Percentiles rank a stretch among this genome's conserved stretches.
These are phyloP conservation scores for Sparidentex hasta DNA, from an alignment of 2,797 vertebrate genomes.

Conservation along the genomic window DNA sequence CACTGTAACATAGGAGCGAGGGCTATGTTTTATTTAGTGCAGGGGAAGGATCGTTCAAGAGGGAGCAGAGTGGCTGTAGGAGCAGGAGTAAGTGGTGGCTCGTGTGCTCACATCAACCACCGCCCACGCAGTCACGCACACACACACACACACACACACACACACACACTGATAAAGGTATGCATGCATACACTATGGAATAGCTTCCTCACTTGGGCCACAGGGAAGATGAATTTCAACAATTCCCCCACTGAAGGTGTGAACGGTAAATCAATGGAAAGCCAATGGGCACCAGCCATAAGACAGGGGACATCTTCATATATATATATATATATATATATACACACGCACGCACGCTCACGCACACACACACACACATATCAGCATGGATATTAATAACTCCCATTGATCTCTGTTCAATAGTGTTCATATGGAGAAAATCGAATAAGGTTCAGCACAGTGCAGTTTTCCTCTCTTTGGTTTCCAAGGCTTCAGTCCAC, in stretches of 20 bases:
- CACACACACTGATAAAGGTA: conserved; percentile 32
- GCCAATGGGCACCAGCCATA: conserved; percentile 32
- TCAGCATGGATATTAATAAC: conserved; percentile 64
- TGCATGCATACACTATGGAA: conserved; percentile 41
- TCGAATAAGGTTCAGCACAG: conserved; percentile 56
- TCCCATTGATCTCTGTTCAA: conserved; percentile 70
- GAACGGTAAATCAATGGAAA: conserved; percentile 74
- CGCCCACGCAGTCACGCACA: conserved; percentile 14
- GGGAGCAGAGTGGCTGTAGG: conserved; percentile 66
- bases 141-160: conserved; percentile 19
- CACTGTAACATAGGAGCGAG: conserved; percentile 65
- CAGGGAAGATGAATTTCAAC: conserved; percentile 71
- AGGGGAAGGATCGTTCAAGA: conserved; percentile 70
- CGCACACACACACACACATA: conserved; percentile 44
- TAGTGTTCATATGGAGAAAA: conserved; percentile 48
- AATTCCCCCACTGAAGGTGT: conserved; percentile 54
- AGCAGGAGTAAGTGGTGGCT: conserved; percentile 64
- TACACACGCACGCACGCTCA: no score
- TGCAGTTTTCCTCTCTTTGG: conserved; percentile 45
- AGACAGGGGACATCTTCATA: conserved; percentile 32
- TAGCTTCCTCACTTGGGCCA: conserved; percentile 36
- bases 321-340: conserved; percentile 6
- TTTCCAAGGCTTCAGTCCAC: conserved; percentile 44
- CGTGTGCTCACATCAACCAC: conserved; percentile 28
- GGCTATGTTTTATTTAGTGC: conserved; percentile 81